Evolutionary conservation across 2,888 invertebrate genomes (phyloP).

Genomic region (Thymelicus lineola): DNA sequence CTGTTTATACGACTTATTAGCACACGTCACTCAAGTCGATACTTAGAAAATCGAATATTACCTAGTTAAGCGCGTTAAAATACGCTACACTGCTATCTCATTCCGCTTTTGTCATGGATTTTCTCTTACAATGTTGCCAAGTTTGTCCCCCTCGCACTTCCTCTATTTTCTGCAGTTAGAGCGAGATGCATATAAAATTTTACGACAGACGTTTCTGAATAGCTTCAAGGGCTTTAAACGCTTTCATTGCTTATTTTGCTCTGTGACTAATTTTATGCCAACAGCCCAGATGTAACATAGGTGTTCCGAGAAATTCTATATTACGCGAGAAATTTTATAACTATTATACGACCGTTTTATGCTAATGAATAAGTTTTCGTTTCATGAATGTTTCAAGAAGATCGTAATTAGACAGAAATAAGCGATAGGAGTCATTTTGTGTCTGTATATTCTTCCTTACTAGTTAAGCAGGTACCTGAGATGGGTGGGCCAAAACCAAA

Average conservation of each 20-base stretch:
- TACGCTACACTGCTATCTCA: conserved; percentile 60
- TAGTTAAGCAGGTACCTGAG: too few relatives aligned
- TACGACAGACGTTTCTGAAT: conserved; percentile 73
- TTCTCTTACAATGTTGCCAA: conserved; percentile 68
- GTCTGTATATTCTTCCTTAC: too few relatives aligned
- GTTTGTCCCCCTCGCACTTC: conserved; percentile 54
- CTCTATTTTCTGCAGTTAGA: conserved; percentile 45
- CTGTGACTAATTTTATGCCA: conserved; percentile 78
- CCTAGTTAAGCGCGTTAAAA: conserved; percentile 52
- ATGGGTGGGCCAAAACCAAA: too few relatives aligned
- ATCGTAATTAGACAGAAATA: neutral
- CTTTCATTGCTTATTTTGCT: conserved; percentile 79
- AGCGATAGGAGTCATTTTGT: neutral
- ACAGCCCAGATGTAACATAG: conserved; percentile 55
- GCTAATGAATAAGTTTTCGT: conserved; percentile 48
- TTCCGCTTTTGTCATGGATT: conserved; percentile 66
- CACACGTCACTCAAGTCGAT: conserved; percentile 27
- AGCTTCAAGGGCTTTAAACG: conserved; percentile 66
- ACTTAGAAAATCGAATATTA: conserved; percentile 41
- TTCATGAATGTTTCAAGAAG: conserved; percentile 14
- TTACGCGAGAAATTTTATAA: conserved; percentile 49
- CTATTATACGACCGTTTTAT: conserved; percentile 47
- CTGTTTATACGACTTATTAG: conserved; percentile 15
- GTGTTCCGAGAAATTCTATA: conserved; percentile 61
- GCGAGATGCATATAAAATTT: conserved; percentile 59